phyloP scores from a whole-genome alignment of 2,113 vertebrate genomes.

The Nothocercus julius region DNA sequence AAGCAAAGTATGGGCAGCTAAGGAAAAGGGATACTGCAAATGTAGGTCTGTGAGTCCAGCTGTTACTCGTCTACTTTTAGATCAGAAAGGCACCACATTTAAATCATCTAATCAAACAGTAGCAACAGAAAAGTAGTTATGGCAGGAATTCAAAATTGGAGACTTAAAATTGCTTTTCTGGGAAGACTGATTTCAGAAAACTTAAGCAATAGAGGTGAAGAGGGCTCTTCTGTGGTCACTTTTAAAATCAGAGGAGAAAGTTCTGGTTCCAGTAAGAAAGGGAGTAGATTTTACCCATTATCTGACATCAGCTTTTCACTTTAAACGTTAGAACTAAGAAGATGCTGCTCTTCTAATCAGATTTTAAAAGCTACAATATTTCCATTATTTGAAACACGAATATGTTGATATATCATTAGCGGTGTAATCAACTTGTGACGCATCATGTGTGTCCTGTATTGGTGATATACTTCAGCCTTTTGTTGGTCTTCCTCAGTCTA shows the following conservation, averaged over 20 bases:
- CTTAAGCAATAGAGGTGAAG: slow-evolving; percentile 14
- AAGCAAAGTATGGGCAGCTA: background rate
- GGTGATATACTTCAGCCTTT: background rate
- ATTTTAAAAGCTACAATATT: background rate
- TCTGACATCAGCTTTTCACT: background rate
- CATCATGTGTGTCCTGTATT: background rate
- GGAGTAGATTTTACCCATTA: background rate
- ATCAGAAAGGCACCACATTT: background rate
- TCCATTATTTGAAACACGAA: background rate
- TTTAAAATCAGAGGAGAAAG: slow-evolving; percentile 7
- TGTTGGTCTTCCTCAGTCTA: background rate
- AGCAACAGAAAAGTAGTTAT: background rate
- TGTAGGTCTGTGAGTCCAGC: background rate
- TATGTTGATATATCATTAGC: background rate
- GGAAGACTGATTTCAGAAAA: slow-evolving; percentile 9
- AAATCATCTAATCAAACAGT: background rate
- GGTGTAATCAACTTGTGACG: background rate
- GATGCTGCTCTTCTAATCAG: background rate
- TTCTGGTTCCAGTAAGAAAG: background rate
- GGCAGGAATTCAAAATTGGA: background rate
- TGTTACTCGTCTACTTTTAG: background rate
- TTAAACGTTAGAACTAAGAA: background rate
- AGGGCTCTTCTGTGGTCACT: background rate
- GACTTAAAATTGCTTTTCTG: slow-evolving; percentile 24
- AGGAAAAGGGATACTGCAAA: background rate